These are phyloP conservation scores for Megaceryle torquata DNA, from an alignment of 2,113 vertebrate genomes.

Conservation along the genomic window DNA sequence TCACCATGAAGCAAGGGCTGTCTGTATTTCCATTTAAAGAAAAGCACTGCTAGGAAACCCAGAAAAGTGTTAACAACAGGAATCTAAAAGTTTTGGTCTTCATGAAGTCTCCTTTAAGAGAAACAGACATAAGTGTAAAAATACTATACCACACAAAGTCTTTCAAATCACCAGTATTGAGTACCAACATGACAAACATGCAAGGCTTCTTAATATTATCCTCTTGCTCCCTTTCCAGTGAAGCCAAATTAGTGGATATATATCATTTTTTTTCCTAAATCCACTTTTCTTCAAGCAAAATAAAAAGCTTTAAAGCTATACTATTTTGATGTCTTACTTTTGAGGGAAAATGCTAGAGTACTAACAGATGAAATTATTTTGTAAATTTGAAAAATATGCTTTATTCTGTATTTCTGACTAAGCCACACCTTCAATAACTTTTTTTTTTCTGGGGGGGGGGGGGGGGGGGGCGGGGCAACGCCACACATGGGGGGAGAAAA, in stretches of 20 bases:
- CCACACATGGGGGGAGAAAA: no score
- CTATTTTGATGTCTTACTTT: not conserved
- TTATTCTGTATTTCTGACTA: not conserved
- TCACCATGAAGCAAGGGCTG: not conserved
- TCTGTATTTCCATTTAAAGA: not conserved
- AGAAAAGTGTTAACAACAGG: not conserved
- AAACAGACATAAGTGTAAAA: not conserved
- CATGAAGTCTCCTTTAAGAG: not conserved
- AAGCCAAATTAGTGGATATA: not conserved
- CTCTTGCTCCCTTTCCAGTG: not conserved
- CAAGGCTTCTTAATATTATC: not conserved
- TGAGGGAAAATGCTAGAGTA: not conserved
- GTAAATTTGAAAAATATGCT: not conserved
- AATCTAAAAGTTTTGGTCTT: not conserved
- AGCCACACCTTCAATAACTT: not conserved
- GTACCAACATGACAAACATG: not conserved
- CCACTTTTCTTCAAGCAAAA: not conserved
- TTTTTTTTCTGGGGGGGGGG: not conserved
- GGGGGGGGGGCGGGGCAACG: no score
- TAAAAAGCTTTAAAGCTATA: not conserved
- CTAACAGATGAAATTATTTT: not conserved
- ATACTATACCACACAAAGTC: not conserved
- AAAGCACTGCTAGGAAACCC: not conserved
- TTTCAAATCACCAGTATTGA: not conserved
- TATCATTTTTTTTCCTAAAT: not conserved